phyloP scores from a whole-genome alignment of 2,113 vertebrate species.

The Eidolon helvum region DNA sequence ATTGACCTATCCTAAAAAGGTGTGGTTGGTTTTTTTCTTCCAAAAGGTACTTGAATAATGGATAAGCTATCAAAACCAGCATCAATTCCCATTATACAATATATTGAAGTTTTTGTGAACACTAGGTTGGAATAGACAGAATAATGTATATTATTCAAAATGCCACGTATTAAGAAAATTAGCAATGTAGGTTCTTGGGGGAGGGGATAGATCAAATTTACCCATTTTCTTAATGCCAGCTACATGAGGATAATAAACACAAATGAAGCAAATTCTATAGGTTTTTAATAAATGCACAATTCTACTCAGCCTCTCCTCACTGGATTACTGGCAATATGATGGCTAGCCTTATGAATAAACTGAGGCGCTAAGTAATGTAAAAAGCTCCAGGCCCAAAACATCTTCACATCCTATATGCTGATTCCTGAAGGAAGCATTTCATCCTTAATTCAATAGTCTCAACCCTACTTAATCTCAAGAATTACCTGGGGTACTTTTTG shows the following conservation, averaged over 20 bases:
- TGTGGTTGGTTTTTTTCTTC: background rate
- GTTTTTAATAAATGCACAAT: background rate
- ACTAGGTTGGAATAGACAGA: background rate
- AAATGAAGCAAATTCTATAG: background rate
- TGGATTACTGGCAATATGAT: background rate
- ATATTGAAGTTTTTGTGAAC: conserved; percentile 11
- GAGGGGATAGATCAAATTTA: background rate
- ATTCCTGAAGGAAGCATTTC: conserved; percentile 4
- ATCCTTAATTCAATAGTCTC: background rate
- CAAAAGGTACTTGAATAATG: conserved; percentile 22
- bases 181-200: background rate
- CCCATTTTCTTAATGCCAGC: background rate
- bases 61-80: conserved; percentile 36
- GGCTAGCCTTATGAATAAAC: background rate
- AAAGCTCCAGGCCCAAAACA: background rate
- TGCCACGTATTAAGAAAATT: conserved; percentile 25
- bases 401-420: background rate
- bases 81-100: conserved; percentile 43
- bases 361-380: background rate
- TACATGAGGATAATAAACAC: background rate
- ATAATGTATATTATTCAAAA: conserved; percentile 37
- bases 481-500: background rate
- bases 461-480: conserved; percentile 5
- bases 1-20: conserved; percentile 53
- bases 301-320: background rate